Base-by-base conservation (phyloP, 1,140 invertebrate species). In the Cotesia vestalis region DNA sequence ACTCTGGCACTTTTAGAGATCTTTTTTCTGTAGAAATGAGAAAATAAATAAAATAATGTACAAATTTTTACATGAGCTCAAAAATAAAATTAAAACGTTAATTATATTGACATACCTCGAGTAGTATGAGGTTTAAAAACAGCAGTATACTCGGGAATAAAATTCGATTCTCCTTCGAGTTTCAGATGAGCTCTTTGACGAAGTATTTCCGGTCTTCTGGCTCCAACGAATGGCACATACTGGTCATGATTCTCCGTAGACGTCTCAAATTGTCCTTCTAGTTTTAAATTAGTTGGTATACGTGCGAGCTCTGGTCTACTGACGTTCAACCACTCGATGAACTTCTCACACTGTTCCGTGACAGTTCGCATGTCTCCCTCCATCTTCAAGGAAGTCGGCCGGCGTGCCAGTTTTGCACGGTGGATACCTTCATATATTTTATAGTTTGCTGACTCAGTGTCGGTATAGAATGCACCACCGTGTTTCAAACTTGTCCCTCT, bases 211-310 rank as follows among this genome's bases (percentile, higher is more conserved):
- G 86, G 84, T 75, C 83, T 84, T 69, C 78, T 77, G 0, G 77
- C 82, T 0, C 84, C 83, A 4, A 85, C 73, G 51, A 85, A 89
- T 4, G 86, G 83, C 0, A 88, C 76, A 76, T 87, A 90, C 55
- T 89, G 86, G 8, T 88, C 87, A n/a, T 85, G 83, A 75, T 83
- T 88, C 77, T 90, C 89, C 3, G 89, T 89, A 4, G 80, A 78
- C 3, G 78, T 85, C 71, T 88, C 84, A 27, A 89, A 73, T 34
- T 86, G 83, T 46, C 89, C 89, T 75, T 89, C 88, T 8, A 89
- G 77, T 70, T 88, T 88, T 40, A 90, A 76, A 66, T 88, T 79
- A 4, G 86, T 86, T 1, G 85, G 84, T 20, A 85, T 73, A 66
- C 86, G 81, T 61, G 82, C 77, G 0, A 86, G 80, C 36, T 85